Evolutionary conservation across 2,888 invertebrate genomes (phyloP).

Genomic region (Rotaria sp.): DNA sequence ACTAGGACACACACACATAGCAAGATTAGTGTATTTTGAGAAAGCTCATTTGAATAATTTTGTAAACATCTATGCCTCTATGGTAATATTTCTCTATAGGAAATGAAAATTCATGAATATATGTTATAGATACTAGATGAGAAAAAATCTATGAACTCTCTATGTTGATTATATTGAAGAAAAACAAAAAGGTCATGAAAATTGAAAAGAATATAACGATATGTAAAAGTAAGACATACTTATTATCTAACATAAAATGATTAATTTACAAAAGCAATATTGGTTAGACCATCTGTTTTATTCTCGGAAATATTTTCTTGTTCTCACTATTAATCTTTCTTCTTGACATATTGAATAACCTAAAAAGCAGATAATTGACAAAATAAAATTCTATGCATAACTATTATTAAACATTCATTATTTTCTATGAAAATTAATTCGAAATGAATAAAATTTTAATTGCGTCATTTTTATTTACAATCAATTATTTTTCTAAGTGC

Average conservation of each 20-base stretch:
- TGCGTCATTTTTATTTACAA: neutral
- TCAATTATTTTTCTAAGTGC: neutral
- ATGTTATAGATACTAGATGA: too few relatives aligned
- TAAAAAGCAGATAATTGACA: neutral
- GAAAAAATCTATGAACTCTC: too few relatives aligned
- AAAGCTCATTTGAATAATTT: too few relatives aligned
- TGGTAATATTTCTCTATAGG: too few relatives aligned
- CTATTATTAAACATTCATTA: neutral
- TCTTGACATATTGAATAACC: neutral
- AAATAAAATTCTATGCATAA: neutral
- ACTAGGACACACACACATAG: neutral
- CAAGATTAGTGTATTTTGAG: too few relatives aligned
- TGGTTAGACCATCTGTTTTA: neutral
- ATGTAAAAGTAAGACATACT: neutral
- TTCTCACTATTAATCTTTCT: neutral
- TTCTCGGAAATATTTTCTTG: neutral
- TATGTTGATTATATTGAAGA: too few relatives aligned
- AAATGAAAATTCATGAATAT: too few relatives aligned
- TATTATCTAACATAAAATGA: neutral
- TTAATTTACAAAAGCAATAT: neutral
- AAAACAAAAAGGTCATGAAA: too few relatives aligned
- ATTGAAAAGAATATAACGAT: too few relatives aligned
- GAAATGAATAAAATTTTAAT: neutral
- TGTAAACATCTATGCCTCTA: too few relatives aligned
- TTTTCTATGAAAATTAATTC: neutral